Evolutionary conservation across 1,140 invertebrate genomes (phyloP), one percentile per base, ranked within the genome.

Genomic region (Dryas iulia): DNA sequence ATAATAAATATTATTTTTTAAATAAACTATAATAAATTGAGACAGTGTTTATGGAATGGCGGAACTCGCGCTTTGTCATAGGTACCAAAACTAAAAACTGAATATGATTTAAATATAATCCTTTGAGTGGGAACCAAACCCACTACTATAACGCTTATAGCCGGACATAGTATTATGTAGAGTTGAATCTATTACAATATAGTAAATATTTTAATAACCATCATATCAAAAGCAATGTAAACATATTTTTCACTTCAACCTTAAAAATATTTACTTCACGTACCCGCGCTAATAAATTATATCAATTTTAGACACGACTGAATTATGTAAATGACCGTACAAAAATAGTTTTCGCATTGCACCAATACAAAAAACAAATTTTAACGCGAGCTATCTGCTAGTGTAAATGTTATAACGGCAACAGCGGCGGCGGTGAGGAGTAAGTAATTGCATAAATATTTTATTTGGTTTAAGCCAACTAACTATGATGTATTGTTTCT

Each of bases 281-380:
- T 39, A n/a, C 39, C 3, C 8, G 7, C 8, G 0, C 8, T 18
- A 47, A 47, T 18, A 47, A 47, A 21, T 47, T 21, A 47, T 21
- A 47, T 18, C 14, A 47, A 47, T 21, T 47, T 21, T 10, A 18
- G 18, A 47, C 39, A 47, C 39, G 18, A 47, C 39, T 3, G 39
- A 47, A 47, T 21, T 47, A 47, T 47, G 39, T 47, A 47, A 47
- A 47, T 47, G 6, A 7, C 18, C 14, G 18, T 18, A 21, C 6
- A 47, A 47, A 47, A 47, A 47, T 21, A 47, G 14, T 21, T 47
- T 47, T 47, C 39, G 39, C 39, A 47, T 47, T 47, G 39, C 39
- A 47, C 39, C 39, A 47, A 47, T 47, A 21, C 39, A 47, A 47
- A n/a, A 47, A 47, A 21, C 39, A 21, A 47, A n/a, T n/a, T 47